Evolutionary conservation across 2,888 invertebrate species (phyloP), one percentile per base, ranked within the genome.

Genomic region (Cynaeus angustus): DNA sequence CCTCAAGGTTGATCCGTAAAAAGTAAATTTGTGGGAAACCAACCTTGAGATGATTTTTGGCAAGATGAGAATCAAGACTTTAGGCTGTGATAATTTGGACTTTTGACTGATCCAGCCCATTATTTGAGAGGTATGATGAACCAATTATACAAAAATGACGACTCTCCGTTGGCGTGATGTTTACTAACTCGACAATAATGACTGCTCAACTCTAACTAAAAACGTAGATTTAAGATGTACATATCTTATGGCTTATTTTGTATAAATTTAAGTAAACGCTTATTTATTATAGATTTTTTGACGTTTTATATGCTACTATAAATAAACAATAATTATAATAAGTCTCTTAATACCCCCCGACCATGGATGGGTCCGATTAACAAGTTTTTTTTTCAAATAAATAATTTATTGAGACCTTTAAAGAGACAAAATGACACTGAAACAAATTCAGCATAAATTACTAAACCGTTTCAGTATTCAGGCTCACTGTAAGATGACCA

Each of bases 191-290:
- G 62, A 50, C 61, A 64, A 65, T 66, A 50, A 58, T 33, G 62
- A 68, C 62, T 68, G 68, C 55, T 68, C 68, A 68, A 61, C 45
- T 67, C 58, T 58, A 37, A 58, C 12, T 41, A 7, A 2, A 33
- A n/a, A n/a, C n/a, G 9, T 53, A 13, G 37, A n/a, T 30, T n/a
- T 46, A 14, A 56, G 28, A 33, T 61, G 61, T 61, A 61, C 33
- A 61, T 61, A 61, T 43, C 33, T 53, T 64, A 30, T 30, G 16
- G 62, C 37, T 62, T 37, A 50, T 48, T 50, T 50, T 53, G 52
- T 64, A 53, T 64, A 53, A 62, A 21, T 50, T 50, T 48, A 62
- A 21, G 62, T 46, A 38, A 64, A 28, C 41, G 64, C 64, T 64
- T 64, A 64, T 64, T 64, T 64, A 64, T 64, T 64, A 48, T 61